These are phyloP conservation scores for Chrysoperla carnea DNA, from an alignment of 1,140 invertebrate species.

Conservation along the genomic window DNA sequence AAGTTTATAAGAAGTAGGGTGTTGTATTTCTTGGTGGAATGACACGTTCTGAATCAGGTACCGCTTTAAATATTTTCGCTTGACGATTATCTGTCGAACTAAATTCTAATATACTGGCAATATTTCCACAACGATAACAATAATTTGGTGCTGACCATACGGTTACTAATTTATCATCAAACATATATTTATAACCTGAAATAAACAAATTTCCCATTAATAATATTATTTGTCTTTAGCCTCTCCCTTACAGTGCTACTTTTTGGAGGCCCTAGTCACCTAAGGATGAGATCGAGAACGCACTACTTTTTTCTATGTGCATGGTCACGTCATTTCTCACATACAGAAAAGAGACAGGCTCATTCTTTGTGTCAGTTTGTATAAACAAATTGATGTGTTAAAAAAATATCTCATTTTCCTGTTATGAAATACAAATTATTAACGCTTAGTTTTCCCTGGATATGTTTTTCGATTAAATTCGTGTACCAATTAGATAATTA, in stretches of 20 bases:
- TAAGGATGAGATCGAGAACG: not conserved
- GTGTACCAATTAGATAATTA: too few species aligned
- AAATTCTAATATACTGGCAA: conserved; percentile 81
- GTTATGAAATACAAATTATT: too few species aligned
- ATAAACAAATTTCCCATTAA: conserved; percentile 13
- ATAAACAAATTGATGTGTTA: too few species aligned
- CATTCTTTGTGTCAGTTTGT: too few species aligned
- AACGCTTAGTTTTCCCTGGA: too few species aligned
- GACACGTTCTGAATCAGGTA: conserved; percentile 81
- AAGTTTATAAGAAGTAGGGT: conserved; percentile 86
- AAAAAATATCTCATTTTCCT: too few species aligned
- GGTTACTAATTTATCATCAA: conserved; percentile 83
- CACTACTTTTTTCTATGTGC: too few species aligned
- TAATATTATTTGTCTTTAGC: conserved; percentile 4
- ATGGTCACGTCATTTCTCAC: too few species aligned
- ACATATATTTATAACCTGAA: conserved; percentile 87
- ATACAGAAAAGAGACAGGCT: too few species aligned
- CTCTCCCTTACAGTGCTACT: not conserved
- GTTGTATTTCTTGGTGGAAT: conserved; percentile 82
- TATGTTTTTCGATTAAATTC: too few species aligned
- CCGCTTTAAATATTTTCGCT: conserved; percentile 83
- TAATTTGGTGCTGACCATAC: conserved; percentile 97
- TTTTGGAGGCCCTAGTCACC: not conserved
- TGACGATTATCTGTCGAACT: conserved; percentile 54
- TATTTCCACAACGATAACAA: conserved; percentile 88